Percentiles rank a stretch among this genome's conserved stretches.
Conservation (phyloP, 1,140 invertebrate genomes). For the Harpegnathos saltator region DNA sequence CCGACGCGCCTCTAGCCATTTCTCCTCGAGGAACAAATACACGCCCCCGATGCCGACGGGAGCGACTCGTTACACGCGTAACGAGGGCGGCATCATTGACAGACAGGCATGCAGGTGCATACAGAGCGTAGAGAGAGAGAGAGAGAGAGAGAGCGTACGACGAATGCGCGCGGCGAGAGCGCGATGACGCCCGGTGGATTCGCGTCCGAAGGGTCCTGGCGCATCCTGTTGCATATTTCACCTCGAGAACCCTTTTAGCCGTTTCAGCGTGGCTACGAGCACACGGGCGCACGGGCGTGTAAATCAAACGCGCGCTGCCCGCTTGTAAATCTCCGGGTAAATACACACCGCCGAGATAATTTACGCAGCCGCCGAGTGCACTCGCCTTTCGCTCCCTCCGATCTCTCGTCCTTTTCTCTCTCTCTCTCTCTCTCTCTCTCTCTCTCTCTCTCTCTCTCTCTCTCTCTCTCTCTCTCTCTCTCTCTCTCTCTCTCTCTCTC, state of each 20-base stretch:
- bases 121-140: background rate
- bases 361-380: conserved; percentile 82
- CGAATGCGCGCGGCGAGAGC: conserved; percentile 63
- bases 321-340: conserved; percentile 85
- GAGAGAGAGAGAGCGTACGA: no score
- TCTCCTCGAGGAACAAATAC: conserved; percentile 27
- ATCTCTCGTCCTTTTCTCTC: conserved; percentile 39
- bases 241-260: conserved; percentile 80
- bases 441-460: background rate
- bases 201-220: conserved; percentile 61
- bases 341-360: conserved; percentile 84
- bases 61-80: conserved; percentile 8
- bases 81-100: conserved; percentile 22
- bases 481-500: background rate
- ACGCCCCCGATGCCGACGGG: background rate
- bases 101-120: conserved; percentile 40
- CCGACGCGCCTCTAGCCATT: background rate
- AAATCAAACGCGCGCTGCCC: conserved; percentile 83
- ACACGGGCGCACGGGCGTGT: conserved; percentile 78
- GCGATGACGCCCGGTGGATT: conserved; percentile 70
- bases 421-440: background rate
- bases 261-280: conserved; percentile 72
- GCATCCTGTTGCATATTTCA: conserved; percentile 83
- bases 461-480: conserved; percentile 45
- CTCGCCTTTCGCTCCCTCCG: background rate